A percentile compares a stretch with the other conserved stretches of the same genome.
These are phyloP conservation scores for Drosophila nigromelanica DNA, from an alignment of 1,140 invertebrate genomes.

Conservation along the genomic window DNA sequence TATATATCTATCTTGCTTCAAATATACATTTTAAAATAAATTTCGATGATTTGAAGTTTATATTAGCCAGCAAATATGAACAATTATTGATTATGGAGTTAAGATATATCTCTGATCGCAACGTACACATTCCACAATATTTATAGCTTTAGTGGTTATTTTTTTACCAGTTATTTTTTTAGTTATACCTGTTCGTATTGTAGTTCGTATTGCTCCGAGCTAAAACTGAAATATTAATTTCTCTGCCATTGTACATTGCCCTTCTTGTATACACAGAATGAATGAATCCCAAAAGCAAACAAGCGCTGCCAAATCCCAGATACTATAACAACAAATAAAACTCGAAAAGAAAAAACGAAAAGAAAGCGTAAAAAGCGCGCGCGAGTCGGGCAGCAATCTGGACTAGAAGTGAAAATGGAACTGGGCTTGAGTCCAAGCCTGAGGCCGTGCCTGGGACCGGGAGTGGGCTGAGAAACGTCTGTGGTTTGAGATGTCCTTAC, in stretches of 20 bases:
- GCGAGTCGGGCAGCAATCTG: conserved; percentile 15
- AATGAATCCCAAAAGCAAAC: conserved; percentile 63
- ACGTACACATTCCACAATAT: too few species aligned
- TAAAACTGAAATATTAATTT: background rate
- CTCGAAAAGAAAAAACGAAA: conserved; percentile 33
- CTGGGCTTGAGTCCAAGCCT: too few species aligned
- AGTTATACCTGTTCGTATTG: background rate
- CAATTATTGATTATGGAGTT: too few species aligned
- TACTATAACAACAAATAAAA: conserved; percentile 64
- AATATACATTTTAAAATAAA: too few species aligned
- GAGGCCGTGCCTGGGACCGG: background rate
- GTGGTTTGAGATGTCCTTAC: conserved; percentile 20
- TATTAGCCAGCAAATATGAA: too few species aligned
- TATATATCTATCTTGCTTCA: too few species aligned
- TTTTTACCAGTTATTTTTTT: background rate
- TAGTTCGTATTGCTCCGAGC: background rate
- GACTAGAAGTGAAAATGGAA: background rate
- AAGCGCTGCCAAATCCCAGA: conserved; percentile 59
- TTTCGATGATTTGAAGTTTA: too few species aligned
- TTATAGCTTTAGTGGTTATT: background rate
- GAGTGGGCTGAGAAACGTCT: background rate
- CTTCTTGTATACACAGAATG: conserved; percentile 48
- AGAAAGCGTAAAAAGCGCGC: conserved; percentile 32
- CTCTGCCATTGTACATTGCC: conserved; percentile 47
- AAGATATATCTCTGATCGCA: too few species aligned